Base-by-base conservation (phyloP, 2,113 vertebrate species). In the Physeter macrocephalus region DNA sequence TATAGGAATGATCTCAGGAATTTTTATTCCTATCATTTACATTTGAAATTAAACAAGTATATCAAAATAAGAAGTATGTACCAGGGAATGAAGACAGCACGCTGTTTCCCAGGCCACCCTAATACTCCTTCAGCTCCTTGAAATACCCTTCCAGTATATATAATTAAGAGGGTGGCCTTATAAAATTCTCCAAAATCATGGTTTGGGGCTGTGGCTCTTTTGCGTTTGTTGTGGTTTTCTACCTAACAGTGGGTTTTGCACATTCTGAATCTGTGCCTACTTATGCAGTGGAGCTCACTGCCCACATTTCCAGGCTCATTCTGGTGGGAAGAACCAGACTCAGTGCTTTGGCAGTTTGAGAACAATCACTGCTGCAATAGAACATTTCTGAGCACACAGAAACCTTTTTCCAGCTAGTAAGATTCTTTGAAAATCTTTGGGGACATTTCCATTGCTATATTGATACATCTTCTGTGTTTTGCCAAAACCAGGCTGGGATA, bases 401-500 rank as follows among this genome's bases (percentile, higher is more conserved):
- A 64, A 59, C 36, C 27, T 75, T 93, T 93, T 87, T 87, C 46
- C 29, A 89, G 74, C 49, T 88, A 57, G 75, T 87, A 75, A 97
- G 74, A 85, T 39, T 88, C 72, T 97, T 93, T 94, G 52, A 93
- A 89, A 98, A 95, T 77, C 93, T 64, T 77, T 54, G 69, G 90
- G 87, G 88, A 90, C 36, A 71, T 95, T 97, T 80, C 71, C 57
- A 61, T 88, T 23, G 27, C 80, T 96, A 23, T 93, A 97, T 81
- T 94, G 92, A 88, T 77, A 94, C 18, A 69, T 95, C 43, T 54
- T 97, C 69, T 41, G n/a, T 94, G 80, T 67, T 95, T 96, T 95
- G 64, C 94, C 87, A 86, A 95, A 97, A 92, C 74, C 75, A 95
- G 93, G 59, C 71, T 87, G 54, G 41, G 41, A 85, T 94, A 64